phyloP scores from a whole-genome alignment of 1,140 invertebrate species.

The Drosophila fuyamai region DNA sequence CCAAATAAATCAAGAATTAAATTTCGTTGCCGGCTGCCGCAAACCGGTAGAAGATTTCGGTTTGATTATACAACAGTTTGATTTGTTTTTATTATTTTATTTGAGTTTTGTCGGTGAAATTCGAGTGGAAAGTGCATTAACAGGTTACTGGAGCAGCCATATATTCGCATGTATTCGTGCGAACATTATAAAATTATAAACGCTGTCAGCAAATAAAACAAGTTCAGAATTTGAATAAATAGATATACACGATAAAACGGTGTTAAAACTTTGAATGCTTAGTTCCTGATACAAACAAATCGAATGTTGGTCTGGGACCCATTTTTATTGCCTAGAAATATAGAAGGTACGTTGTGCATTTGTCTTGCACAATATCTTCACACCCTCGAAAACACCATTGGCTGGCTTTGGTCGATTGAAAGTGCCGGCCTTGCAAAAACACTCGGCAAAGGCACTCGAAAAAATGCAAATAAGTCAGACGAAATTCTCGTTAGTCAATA shows the following conservation, averaged over 20 bases:
- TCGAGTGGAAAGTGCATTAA: constrained; percentile 23
- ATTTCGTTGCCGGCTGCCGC: constrained; percentile 13
- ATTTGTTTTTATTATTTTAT: constrained; percentile 21
- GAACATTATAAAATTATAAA: constrained; percentile 4
- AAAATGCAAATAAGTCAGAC: constrained; percentile 47
- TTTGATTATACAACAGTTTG: constrained; percentile 35
- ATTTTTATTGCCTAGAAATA: not conserved
- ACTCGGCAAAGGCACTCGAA: constrained; percentile 40
- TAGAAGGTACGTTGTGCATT: constrained; percentile 6
- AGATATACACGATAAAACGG: not conserved
- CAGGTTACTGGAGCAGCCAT: constrained; percentile 46
- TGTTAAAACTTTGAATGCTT: not conserved
- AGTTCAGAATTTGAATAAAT: constrained; percentile 18
- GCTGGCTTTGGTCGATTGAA: constrained; percentile 26
- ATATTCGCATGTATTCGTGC: not conserved
- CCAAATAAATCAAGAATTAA: constrained; percentile 43
- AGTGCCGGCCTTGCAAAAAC: constrained; percentile 39
- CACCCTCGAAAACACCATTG: constrained; percentile 14
- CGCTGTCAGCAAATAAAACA: constrained; percentile 11
- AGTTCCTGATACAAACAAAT: constrained; percentile 13
- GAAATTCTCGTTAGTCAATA: constrained; percentile 56
- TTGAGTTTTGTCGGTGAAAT: constrained; percentile 22
- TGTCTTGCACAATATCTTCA: constrained; percentile 10
- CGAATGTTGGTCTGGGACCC: not conserved
- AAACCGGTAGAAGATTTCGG: constrained; percentile 40